phyloP scores from a whole-genome alignment of 2,888 invertebrate genomes.

The Cremastinae sp. region DNA sequence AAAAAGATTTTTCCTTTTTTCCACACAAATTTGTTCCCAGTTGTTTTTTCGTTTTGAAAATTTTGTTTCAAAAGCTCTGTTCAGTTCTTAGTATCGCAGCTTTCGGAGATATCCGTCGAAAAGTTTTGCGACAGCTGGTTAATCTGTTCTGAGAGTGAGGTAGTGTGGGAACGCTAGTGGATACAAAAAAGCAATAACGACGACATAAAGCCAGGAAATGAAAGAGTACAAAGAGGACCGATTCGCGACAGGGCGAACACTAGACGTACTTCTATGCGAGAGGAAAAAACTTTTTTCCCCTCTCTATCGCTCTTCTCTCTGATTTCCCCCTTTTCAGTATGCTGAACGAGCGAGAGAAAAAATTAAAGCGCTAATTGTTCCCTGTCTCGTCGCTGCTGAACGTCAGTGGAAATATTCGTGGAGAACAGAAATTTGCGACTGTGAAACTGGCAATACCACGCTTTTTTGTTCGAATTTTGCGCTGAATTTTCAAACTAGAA shows the following conservation, averaged over 20 bases:
- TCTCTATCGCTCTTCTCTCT: neutral
- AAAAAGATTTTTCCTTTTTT: neutral
- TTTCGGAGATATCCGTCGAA: neutral
- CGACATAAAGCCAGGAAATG: constrained; percentile 21
- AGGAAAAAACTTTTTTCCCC: constrained; percentile 8
- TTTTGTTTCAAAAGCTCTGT: neutral
- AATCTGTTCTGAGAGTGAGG: neutral
- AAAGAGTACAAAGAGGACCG: constrained; percentile 40
- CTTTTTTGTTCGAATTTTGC: too few species aligned
- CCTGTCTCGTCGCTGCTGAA: constrained; percentile 7
- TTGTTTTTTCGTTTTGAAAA: neutral
- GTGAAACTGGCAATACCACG: too few species aligned
- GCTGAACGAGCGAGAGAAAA: constrained; percentile 29
- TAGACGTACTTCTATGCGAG: neutral
- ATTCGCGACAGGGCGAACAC: constrained; percentile 21
- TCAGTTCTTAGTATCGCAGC: neutral
- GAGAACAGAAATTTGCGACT: neutral
- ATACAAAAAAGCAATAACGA: constrained; percentile 16
- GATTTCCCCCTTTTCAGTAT: constrained; percentile 10
- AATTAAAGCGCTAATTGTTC: constrained; percentile 31
- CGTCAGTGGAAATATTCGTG: constrained; percentile 6
- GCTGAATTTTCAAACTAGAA: too few species aligned
- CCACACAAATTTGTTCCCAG: neutral
- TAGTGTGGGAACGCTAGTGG: neutral
- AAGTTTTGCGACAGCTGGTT: constrained; percentile 17